Evolutionary conservation across 2,113 vertebrate species (phyloP).

Genomic region (Anolis carolinensis): DNA sequence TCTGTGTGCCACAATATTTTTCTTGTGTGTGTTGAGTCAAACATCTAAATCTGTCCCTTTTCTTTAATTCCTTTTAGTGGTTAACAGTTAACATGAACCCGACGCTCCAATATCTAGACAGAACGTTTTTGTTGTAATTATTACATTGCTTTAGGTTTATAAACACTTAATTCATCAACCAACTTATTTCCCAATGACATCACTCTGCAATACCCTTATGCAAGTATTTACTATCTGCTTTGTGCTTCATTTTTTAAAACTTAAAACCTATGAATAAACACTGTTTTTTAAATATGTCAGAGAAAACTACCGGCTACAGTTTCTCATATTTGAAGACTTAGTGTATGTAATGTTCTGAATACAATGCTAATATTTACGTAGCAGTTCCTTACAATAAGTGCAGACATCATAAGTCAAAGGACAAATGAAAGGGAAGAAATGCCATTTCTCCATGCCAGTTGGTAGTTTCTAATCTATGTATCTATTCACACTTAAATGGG

Average conservation of each 20-base stretch:
- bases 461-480: not conserved
- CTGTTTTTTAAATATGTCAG: not conserved
- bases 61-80: not conserved
- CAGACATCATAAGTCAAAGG: not conserved
- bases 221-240: not conserved
- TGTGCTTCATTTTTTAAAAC: not conserved
- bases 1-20: not conserved
- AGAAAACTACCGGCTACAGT: not conserved
- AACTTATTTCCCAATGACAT: not conserved
- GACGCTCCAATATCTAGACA: not conserved
- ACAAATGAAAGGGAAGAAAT: not conserved
- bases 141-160: not conserved
- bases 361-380: not conserved
- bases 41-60: not conserved
- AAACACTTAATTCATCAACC: not conserved
- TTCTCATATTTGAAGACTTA: not conserved
- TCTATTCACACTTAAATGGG: not conserved
- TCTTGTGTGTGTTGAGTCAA: not conserved
- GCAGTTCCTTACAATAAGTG: not conserved
- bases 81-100: not conserved
- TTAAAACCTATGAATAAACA: not conserved
- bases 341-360: rapidly evolving
- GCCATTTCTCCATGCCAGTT: not conserved
- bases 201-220: not conserved
- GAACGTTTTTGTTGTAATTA: not conserved